These are phyloP conservation scores for Cephus pulcher DNA, from an alignment of 2,888 invertebrate genomes.

Conservation along the genomic window DNA sequence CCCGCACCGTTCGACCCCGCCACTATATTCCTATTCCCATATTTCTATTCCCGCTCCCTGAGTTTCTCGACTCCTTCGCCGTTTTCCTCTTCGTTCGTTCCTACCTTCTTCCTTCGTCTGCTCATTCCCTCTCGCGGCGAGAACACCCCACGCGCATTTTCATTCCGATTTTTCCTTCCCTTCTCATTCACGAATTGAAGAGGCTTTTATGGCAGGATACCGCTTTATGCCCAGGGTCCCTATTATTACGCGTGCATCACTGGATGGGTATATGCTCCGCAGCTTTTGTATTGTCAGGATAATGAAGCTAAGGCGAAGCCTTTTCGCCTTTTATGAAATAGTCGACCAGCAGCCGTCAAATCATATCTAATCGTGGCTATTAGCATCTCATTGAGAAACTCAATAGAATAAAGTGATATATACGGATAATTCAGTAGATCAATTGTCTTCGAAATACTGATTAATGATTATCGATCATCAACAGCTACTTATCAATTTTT, in stretches of 20 bases:
- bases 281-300: constrained; percentile 47
- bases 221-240: constrained; percentile 54
- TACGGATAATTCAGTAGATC: neutral
- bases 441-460: neutral
- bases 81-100: constrained; percentile 7
- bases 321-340: constrained; percentile 43
- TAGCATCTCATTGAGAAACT: neutral
- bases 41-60: constrained; percentile 6
- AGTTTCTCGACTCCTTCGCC: constrained; percentile 8
- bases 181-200: constrained; percentile 53
- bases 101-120: constrained; percentile 20
- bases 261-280: constrained; percentile 28
- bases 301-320: constrained; percentile 55
- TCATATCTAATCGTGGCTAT: neutral
- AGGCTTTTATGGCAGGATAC: constrained; percentile 57
- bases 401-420: neutral
- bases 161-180: constrained; percentile 53
- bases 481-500: no score
- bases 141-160: constrained; percentile 40
- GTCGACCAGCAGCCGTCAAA: neutral
- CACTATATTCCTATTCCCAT: constrained; percentile 17
- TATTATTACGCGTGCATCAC: constrained; percentile 61
- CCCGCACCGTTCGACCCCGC: constrained; percentile 8
- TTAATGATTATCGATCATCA: neutral
- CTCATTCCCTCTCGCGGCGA: constrained; percentile 15